Conservation (phyloP, 2,797 vertebrate species). For the Anolis apletophallus region DNA sequence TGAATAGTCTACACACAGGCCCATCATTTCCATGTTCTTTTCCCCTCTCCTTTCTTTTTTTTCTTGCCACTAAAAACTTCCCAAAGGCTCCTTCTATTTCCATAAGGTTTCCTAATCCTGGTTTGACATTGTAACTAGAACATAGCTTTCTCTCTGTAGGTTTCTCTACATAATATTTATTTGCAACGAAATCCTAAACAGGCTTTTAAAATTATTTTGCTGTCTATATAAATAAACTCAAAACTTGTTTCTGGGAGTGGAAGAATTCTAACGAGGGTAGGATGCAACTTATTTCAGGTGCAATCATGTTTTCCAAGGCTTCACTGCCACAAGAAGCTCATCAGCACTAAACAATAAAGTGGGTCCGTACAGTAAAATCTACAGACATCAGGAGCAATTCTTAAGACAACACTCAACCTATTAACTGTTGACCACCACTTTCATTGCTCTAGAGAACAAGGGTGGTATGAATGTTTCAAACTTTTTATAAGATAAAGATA, state of each 20-base stretch:
- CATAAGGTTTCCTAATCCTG: conserved; percentile 24
- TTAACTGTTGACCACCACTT: too few species aligned
- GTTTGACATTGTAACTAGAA: conserved; percentile 24
- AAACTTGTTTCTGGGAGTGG: conserved; percentile 7
- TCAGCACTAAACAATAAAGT: too few species aligned
- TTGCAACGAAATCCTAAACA: conserved; percentile 24
- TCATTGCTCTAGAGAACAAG: too few species aligned
- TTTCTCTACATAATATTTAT: conserved; percentile 18
- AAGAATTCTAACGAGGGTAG: conserved; percentile 5
- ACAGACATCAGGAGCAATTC: too few species aligned
- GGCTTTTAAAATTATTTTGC: conserved; percentile 14
- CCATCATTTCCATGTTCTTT: neutral
- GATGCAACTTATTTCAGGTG: conserved; percentile 1
- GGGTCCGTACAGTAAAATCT: too few species aligned
- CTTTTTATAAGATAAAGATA: too few species aligned
- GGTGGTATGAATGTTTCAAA: too few species aligned
- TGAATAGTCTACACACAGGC: neutral
- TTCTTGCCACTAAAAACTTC: neutral
- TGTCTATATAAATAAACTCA: neutral
- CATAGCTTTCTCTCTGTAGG: conserved; percentile 4
- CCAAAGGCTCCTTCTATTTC: conserved; percentile 5
- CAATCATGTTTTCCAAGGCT: neutral
- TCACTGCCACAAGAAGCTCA: conserved; percentile 13
- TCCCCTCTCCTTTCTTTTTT: neutral
- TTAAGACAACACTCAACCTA: too few species aligned